These are phyloP conservation scores for Stenotaenia linearis DNA, from an alignment of 2,888 invertebrate species.

Conservation along the genomic window DNA sequence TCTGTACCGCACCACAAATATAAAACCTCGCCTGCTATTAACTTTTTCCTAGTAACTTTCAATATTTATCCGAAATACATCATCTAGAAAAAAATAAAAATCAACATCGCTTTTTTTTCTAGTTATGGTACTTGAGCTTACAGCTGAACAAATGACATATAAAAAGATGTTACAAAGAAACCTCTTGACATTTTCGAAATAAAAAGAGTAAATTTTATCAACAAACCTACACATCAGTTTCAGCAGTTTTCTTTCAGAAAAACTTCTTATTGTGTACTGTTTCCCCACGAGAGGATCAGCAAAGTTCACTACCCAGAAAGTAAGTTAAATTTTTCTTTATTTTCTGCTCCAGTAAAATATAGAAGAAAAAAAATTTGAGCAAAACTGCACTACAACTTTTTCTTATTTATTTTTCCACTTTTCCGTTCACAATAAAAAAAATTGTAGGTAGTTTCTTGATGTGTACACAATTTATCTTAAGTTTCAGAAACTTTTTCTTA, in stretches of 20 bases:
- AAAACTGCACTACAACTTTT: not conserved
- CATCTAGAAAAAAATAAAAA: not conserved
- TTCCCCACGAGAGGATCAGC: conserved; percentile 5
- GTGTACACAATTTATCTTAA: not conserved
- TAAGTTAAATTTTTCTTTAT: not conserved
- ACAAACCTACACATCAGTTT: conserved; percentile 1
- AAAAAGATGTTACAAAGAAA: not conserved
- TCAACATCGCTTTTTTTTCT: not conserved
- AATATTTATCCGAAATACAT: not conserved
- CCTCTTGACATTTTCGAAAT: not conserved
- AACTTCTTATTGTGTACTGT: conserved; percentile 1
- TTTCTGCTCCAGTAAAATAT: not conserved
- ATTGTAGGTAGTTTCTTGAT: not conserved
- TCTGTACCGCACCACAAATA: not conserved
- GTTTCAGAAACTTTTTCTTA: not conserved
- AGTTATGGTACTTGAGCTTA: not conserved
- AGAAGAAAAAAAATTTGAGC: not conserved
- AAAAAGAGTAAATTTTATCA: not conserved
- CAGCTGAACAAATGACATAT: not conserved
- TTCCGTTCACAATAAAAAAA: not conserved
- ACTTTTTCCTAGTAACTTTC: not conserved
- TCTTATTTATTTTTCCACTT: not conserved
- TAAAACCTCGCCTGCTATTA: not conserved
- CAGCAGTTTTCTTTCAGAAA: not conserved
- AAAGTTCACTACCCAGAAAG: conserved; percentile 6